Evolutionary conservation across 64 coral and sea anemone species (phyloP).

Genomic region (Stichodactyla helianthus): DNA sequence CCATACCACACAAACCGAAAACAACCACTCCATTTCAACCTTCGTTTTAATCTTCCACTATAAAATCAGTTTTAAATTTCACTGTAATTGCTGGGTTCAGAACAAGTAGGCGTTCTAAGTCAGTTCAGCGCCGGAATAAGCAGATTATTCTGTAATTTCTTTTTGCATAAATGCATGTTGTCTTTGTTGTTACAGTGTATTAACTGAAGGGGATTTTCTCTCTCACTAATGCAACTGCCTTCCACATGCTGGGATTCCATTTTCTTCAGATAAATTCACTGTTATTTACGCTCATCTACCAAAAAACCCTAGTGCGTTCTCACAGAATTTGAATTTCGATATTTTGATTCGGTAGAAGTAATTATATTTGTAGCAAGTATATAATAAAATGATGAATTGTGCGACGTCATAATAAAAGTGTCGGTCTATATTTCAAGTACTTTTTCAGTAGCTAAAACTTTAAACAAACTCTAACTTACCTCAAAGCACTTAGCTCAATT

Average conservation of each 20-base stretch:
- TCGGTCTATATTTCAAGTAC: too few species aligned
- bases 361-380: not conserved
- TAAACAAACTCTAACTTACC: conserved; percentile 6
- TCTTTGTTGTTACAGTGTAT: too few species aligned
- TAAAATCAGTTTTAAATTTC: too few species aligned
- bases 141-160: too few species aligned
- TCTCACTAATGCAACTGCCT: not conserved
- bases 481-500: conserved; percentile 54
- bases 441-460: too few species aligned
- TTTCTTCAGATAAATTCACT: not conserved
- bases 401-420: not conserved
- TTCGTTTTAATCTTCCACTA: not conserved
- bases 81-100: too few species aligned
- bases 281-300: not conserved
- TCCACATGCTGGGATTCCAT: not conserved
- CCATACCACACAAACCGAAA: not conserved
- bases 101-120: too few species aligned
- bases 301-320: not conserved
- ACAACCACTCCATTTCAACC: not conserved
- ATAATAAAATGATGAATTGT: not conserved
- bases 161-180: too few species aligned
- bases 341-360: not conserved
- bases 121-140: too few species aligned
- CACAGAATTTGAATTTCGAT: not conserved
- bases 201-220: not conserved